A percentile compares a stretch with the other conserved stretches of the same genome.
These are phyloP conservation scores for Burhinus oedicnemus DNA, from an alignment of 2,113 vertebrate species.

Conservation along the genomic window DNA sequence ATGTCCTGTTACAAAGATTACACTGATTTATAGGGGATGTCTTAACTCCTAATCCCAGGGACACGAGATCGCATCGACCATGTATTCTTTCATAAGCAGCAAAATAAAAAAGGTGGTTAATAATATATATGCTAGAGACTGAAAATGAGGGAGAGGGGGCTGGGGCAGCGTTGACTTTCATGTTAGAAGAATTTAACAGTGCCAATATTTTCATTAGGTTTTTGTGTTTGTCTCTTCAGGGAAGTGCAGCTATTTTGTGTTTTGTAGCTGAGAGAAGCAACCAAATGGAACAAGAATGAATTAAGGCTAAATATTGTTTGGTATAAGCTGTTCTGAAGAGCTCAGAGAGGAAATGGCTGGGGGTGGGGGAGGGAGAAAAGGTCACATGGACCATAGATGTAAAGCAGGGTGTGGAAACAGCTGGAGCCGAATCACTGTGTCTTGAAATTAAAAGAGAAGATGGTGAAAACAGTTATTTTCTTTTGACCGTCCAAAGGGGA, in stretches of 20 bases:
- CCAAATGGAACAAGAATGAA: conserved; percentile 56
- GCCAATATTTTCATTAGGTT: conserved; percentile 59
- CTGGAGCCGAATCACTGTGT: conserved; percentile 29
- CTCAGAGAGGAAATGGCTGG: conserved; percentile 52
- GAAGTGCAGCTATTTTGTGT: conserved; percentile 48
- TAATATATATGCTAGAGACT: conserved; percentile 68
- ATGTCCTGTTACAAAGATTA: conserved; percentile 78
- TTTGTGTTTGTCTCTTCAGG: conserved; percentile 59
- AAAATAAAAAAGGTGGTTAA: conserved; percentile 68
- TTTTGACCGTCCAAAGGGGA: conserved; percentile 24
- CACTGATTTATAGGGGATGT: conserved; percentile 78
- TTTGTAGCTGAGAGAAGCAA: conserved; percentile 48
- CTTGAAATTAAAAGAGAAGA: conserved; percentile 68
- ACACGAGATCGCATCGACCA: conserved; percentile 54
- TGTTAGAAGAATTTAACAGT: conserved; percentile 44
- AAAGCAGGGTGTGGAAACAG: conserved; percentile 63
- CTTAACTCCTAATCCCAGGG: conserved; percentile 78
- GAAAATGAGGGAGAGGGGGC: conserved; percentile 63
- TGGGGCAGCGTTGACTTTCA: conserved; percentile 32
- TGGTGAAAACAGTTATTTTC: conserved; percentile 51
- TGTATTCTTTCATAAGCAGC: conserved; percentile 69
- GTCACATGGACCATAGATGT: conserved; percentile 51
- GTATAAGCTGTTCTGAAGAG: conserved; percentile 58
- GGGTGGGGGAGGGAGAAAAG: conserved; percentile 28
- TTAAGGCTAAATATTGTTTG: conserved; percentile 56